Percentiles rank a stretch among this genome's conserved stretches.
Evolutionary conservation across 2,113 vertebrate species (phyloP).

Genomic region (Asarcornis scutulata): DNA sequence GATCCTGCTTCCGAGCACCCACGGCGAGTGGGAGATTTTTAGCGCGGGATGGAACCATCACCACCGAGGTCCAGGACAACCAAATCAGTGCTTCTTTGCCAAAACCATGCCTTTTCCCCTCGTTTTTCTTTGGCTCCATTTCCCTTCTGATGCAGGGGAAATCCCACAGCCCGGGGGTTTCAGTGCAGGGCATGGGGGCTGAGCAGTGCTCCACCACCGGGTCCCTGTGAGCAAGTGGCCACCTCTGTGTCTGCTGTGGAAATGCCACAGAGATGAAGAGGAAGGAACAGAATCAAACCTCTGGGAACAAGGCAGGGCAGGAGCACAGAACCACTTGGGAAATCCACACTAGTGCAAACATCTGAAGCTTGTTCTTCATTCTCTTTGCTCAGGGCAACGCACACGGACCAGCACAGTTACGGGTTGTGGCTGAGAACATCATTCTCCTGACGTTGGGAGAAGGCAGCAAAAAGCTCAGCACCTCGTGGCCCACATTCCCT

Average conservation of each 20-base stretch:
- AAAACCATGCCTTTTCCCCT: not conserved
- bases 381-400: not conserved
- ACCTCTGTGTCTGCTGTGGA: not conserved
- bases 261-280: not conserved
- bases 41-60: not conserved
- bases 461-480: not conserved
- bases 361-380: not conserved
- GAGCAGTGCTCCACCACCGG: rapidly evolving
- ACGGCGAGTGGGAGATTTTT: not conserved
- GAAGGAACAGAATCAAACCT: not conserved
- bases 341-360: rapidly evolving
- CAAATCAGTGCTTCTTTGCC: not conserved
- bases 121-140: not conserved
- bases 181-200: rapidly evolving
- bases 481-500: no score
- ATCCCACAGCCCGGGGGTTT: not conserved
- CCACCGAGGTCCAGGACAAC: no score
- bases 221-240: rapidly evolving
- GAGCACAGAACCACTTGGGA: not conserved
- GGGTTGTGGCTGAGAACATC: rapidly evolving
- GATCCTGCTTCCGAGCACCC: not conserved
- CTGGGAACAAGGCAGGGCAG: no score
- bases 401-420: no score
- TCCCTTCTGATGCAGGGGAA: not conserved
- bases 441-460: rapidly evolving